These are phyloP conservation scores for Thereuonema tuberculata DNA, from an alignment of 1,140 invertebrate species.

Conservation along the genomic window DNA sequence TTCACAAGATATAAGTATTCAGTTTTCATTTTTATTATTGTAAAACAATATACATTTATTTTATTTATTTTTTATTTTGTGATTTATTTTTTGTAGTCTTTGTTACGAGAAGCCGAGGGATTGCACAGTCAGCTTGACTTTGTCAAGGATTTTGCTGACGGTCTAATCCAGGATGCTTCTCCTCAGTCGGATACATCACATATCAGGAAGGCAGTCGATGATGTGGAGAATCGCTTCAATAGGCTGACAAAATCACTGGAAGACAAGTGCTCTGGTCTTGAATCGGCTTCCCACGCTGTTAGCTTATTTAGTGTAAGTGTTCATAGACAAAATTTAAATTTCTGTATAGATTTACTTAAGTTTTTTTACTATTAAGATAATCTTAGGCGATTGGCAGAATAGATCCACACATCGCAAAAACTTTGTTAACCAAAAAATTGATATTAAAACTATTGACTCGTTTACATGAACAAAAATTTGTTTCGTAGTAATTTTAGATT, in stretches of 20 bases:
- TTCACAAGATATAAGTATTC: too few relatives aligned
- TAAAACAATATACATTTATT: too few relatives aligned
- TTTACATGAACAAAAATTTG: too few relatives aligned
- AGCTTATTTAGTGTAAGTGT: constrained; percentile 56
- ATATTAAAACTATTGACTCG: not conserved
- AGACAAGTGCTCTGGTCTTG: constrained; percentile 62
- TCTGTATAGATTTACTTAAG: too few relatives aligned
- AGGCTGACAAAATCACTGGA: constrained; percentile 60
- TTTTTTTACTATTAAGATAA: too few relatives aligned
- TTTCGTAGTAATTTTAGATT: too few relatives aligned
- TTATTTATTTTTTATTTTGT: too few relatives aligned
- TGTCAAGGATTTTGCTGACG: constrained; percentile 51
- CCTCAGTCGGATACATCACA: constrained; percentile 49
- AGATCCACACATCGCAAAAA: too few relatives aligned
- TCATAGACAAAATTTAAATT: too few relatives aligned
- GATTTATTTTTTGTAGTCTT: constrained; percentile 9
- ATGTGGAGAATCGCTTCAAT: constrained; percentile 58
- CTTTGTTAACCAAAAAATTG: too few relatives aligned
- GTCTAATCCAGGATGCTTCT: constrained; percentile 51
- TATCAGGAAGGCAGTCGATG: constrained; percentile 60
- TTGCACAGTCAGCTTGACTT: constrained; percentile 62
- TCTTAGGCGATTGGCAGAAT: too few relatives aligned
- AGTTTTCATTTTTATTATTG: too few relatives aligned
- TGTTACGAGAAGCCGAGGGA: constrained; percentile 44
- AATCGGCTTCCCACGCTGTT: constrained; percentile 71